Conservation (phyloP, 2,888 invertebrate species). For the Andrena chrysosceles region DNA sequence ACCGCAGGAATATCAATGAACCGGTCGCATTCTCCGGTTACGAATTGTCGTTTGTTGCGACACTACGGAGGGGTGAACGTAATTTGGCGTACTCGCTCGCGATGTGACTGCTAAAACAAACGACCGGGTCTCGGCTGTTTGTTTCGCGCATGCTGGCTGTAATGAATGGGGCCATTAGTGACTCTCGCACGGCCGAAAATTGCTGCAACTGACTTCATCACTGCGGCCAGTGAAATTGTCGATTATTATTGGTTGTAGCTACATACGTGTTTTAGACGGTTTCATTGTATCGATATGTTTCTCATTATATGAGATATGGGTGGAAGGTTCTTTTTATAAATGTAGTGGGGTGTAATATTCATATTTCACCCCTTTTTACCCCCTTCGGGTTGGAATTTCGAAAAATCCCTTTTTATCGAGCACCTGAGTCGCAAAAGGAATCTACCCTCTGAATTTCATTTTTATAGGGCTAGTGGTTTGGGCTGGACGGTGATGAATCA, state of each 20-base stretch:
- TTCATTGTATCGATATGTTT: not conserved
- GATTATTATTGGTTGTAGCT: slow-evolving; percentile 28
- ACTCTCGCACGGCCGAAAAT: slow-evolving; percentile 39
- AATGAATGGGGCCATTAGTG: slow-evolving; percentile 49
- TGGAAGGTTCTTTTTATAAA: no score
- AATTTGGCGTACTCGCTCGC: slow-evolving; percentile 67
- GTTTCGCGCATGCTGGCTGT: slow-evolving; percentile 8
- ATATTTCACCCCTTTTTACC: no score
- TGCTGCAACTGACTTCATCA: slow-evolving; percentile 34
- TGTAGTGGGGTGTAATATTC: no score
- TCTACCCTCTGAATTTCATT: no score
- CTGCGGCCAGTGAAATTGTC: slow-evolving; percentile 23
- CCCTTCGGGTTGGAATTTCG: no score
- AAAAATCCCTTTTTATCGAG: no score
- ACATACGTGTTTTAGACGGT: not conserved
- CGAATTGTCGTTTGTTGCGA: slow-evolving; percentile 64
- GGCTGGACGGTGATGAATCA: no score
- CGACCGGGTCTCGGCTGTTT: slow-evolving; percentile 23
- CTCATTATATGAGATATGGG: no score
- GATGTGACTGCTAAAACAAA: slow-evolving; percentile 51
- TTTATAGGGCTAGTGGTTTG: no score
- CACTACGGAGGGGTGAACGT: slow-evolving; percentile 60
- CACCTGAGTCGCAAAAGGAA: no score
- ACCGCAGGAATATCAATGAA: slow-evolving; percentile 79
- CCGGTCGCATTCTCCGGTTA: slow-evolving; percentile 74